Percentiles rank a stretch among this genome's conserved stretches.
These are phyloP conservation scores for Tetramorium simillimum DNA, from an alignment of 1,140 invertebrate genomes.

Conservation along the genomic window DNA sequence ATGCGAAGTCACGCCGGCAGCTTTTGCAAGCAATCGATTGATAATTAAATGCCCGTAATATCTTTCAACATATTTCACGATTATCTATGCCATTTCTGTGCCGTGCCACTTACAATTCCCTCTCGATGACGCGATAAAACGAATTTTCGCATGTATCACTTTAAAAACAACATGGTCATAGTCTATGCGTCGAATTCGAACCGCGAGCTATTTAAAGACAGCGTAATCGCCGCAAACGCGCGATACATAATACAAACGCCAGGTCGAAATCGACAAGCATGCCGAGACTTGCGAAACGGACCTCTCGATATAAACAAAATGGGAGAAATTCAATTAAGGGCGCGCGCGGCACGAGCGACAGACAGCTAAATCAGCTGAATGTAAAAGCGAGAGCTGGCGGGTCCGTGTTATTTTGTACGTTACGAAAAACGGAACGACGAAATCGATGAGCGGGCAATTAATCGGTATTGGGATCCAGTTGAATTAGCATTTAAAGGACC, in stretches of 20 bases:
- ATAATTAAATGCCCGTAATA: slow-evolving; percentile 37
- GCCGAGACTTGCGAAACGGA: background rate
- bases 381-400: background rate
- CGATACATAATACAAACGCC: slow-evolving; percentile 14
- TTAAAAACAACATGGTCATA: slow-evolving; percentile 1
- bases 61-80: slow-evolving; percentile 8
- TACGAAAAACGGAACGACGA: slow-evolving; percentile 22
- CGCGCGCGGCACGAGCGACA: background rate
- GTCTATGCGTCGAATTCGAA: slow-evolving; percentile 1
- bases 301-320: slow-evolving; percentile 6
- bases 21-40: slow-evolving; percentile 26
- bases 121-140: slow-evolving; percentile 6
- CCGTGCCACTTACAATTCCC: slow-evolving; percentile 17
- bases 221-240: slow-evolving; percentile 5
- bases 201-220: slow-evolving; percentile 23
- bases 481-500: slow-evolving; percentile 72
- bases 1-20: slow-evolving; percentile 6
- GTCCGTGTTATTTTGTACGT: background rate
- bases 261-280: slow-evolving; percentile 23
- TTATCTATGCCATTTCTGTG: slow-evolving; percentile 29
- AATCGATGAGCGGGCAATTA: slow-evolving; percentile 53
- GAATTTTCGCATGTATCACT: background rate
- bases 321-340: slow-evolving; percentile 39
- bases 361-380: slow-evolving; percentile 28
- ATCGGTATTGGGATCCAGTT: slow-evolving; percentile 57